Conservation (phyloP, 1,140 invertebrate species). For the Trinorchestia longiramus region DNA sequence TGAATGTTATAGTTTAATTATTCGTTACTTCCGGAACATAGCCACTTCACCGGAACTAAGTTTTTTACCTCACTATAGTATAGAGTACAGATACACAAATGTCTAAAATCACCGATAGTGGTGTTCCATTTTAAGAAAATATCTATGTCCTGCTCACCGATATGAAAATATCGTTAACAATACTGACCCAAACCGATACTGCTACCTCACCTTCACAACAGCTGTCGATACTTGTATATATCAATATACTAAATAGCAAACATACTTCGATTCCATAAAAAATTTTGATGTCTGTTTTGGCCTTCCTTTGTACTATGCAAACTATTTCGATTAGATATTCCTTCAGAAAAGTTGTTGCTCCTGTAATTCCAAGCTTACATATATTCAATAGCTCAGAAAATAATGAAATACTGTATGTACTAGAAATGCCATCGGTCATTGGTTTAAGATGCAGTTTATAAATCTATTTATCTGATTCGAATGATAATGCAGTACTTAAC, state of each 20-base stretch:
- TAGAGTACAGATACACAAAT: not conserved
- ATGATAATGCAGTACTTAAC: not conserved
- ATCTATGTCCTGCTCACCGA: not conserved
- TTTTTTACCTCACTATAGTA: not conserved
- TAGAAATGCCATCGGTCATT: not conserved
- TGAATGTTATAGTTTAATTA: not conserved
- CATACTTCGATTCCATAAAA: not conserved
- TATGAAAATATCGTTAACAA: not conserved
- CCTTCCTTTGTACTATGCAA: not conserved
- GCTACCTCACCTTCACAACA: not conserved
- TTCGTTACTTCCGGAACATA: no score
- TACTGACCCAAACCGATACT: not conserved
- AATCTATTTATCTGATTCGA: not conserved
- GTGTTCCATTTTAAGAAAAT: not conserved
- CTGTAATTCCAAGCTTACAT: not conserved
- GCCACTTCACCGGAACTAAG: no score
- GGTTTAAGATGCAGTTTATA: not conserved
- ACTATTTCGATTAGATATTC: not conserved
- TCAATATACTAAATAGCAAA: not conserved
- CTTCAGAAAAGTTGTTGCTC: not conserved
- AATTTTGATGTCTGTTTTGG: not conserved
- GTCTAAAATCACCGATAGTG: not conserved
- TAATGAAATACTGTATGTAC: not conserved
- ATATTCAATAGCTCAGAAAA: not conserved
- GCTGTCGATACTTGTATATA: not conserved